phyloP scores from a whole-genome alignment of 35 echinoderm and acorn worm species.

The Holothuria glaberrima region DNA sequence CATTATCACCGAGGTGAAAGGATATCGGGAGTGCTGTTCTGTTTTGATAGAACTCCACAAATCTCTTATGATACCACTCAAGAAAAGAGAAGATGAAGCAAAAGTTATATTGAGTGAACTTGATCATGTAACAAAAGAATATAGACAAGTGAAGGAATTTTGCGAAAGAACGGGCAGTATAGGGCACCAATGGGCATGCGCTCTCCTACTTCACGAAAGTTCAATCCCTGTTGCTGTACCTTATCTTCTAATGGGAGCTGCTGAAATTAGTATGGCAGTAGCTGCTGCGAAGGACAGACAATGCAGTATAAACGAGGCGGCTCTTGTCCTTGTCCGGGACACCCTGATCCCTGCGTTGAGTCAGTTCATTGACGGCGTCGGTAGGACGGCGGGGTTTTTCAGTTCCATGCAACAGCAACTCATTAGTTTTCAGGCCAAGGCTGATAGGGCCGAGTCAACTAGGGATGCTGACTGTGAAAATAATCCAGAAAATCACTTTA shows the following conservation, averaged over 20 bases:
- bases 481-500: background rate
- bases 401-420: background rate
- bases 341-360: background rate
- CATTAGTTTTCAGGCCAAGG: conserved; percentile 13
- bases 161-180: background rate
- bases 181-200: background rate
- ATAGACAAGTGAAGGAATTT: background rate
- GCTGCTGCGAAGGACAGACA: background rate
- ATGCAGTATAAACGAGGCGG: background rate
- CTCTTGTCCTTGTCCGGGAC: background rate
- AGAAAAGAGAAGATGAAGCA: conserved; percentile 45
- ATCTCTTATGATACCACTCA: conserved; percentile 23
- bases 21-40: background rate
- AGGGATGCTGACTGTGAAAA: background rate
- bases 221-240: background rate
- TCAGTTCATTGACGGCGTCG: background rate
- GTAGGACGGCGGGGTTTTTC: conserved; percentile 3
- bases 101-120: background rate
- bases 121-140: background rate
- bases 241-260: background rate
- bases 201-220: background rate
- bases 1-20: conserved; percentile 31
- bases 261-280: background rate
- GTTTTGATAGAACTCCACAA: conserved; percentile 10
- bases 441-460: too few relatives aligned